These are phyloP conservation scores for Pachyramphus minor DNA, from an alignment of 2,113 vertebrate species.

Conservation along the genomic window DNA sequence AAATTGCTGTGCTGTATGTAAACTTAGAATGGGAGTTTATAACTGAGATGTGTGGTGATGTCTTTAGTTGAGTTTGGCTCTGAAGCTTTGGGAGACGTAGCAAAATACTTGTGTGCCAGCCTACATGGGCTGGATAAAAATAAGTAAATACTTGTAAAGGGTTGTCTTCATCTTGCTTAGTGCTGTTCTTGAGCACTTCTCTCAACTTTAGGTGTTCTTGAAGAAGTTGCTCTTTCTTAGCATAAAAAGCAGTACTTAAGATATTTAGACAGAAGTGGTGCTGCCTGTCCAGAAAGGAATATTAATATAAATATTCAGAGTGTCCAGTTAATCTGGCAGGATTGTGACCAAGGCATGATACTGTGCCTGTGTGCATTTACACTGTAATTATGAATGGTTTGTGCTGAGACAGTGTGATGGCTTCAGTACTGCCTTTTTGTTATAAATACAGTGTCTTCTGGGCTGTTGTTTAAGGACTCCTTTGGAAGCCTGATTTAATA, in stretches of 20 bases:
- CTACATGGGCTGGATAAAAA: not conserved
- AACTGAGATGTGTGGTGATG: not conserved
- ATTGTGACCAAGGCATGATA: not conserved
- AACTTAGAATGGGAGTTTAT: not conserved
- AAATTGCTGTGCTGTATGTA: not conserved
- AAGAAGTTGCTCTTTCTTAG: not conserved
- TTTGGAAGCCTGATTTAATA: conserved; percentile 33
- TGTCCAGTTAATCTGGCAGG: not conserved
- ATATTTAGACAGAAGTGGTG: not conserved
- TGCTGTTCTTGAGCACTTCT: not conserved
- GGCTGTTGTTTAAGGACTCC: conserved; percentile 26
- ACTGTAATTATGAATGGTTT: conserved; percentile 23
- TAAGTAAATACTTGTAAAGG: not conserved
- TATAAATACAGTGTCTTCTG: not conserved
- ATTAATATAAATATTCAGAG: not conserved
- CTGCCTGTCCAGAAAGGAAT: not conserved
- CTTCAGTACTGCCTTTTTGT: conserved; percentile 3
- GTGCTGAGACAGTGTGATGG: not conserved
- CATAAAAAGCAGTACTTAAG: not conserved
- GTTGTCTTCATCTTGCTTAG: not conserved
- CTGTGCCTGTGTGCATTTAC: not conserved
- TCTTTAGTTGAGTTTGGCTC: not conserved
- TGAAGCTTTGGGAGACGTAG: not conserved
- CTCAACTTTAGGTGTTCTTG: not conserved
- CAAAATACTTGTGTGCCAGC: not conserved